A percentile compares a stretch with the other conserved stretches of the same genome.
Conservation (phyloP, 1,140 invertebrate genomes). For the Octopus bimaculoides region DNA sequence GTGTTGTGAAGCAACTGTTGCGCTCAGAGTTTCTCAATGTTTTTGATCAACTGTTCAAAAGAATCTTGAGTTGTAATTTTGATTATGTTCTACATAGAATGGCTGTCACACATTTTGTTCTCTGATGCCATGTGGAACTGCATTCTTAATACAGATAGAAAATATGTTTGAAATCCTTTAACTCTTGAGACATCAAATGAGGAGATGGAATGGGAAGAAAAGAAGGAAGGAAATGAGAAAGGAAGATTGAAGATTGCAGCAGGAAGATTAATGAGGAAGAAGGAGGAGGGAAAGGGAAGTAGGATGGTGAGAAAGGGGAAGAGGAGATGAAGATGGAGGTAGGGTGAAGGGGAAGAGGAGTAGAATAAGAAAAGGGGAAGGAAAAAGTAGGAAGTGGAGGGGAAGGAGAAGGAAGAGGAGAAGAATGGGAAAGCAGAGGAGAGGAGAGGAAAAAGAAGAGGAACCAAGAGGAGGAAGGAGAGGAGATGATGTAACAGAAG, state of each 20-base stretch:
- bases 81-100: no score
- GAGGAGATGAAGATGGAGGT: not conserved
- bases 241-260: not conserved
- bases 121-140: no score
- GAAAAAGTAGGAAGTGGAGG: not conserved
- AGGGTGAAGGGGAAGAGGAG: not conserved
- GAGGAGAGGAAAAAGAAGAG: not conserved
- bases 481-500: not conserved
- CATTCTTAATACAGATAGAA: no score
- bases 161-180: no score
- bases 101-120: no score
- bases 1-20: no score
- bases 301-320: not conserved
- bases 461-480: not conserved
- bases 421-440: not conserved
- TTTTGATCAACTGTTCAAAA: no score
- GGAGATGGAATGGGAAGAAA: not conserved
- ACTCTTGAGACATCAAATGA: not conserved
- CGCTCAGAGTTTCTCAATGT: no score
- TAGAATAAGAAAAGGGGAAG: not conserved
- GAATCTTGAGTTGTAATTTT: no score
- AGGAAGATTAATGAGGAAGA: not conserved
- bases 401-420: not conserved
- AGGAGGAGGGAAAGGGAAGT: not conserved
- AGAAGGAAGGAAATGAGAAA: not conserved